Evolutionary conservation across 2,113 vertebrate species (phyloP).

Genomic region (Pseudonaja textilis): DNA sequence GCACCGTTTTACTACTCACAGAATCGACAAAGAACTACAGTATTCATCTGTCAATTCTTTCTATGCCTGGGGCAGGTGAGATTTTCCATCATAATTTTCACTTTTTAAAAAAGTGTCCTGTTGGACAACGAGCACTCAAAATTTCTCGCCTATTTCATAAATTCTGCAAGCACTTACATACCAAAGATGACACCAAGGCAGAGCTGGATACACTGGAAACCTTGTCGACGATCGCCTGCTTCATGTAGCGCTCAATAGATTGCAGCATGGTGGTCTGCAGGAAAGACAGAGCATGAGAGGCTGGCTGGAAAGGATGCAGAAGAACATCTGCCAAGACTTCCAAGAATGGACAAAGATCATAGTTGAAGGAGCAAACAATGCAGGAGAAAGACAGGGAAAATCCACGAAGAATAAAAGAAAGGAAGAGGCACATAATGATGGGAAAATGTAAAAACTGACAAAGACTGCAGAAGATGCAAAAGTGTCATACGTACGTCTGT

Average conservation of each 20-base stretch:
- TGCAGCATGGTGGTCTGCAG: slow-evolving; percentile 79
- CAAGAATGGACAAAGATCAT: not conserved
- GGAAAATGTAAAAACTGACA: not conserved
- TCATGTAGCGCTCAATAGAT: slow-evolving; percentile 83
- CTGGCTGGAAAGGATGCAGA: accelerated
- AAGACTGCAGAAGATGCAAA: not conserved
- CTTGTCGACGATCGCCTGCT: slow-evolving; percentile 82
- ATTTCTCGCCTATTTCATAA: not conserved
- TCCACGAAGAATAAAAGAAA: not conserved
- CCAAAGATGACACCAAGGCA: slow-evolving; percentile 79
- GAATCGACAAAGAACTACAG: not conserved
- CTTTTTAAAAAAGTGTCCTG: not conserved
- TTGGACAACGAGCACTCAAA: not conserved
- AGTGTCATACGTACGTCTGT: slow-evolving; percentile 74
- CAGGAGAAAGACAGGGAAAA: not conserved
- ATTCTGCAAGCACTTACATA: slow-evolving; percentile 45
- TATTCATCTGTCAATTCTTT: not conserved
- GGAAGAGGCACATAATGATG: not conserved
- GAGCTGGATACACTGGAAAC: slow-evolving; percentile 83
- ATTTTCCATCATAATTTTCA: not conserved
- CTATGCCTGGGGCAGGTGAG: not conserved
- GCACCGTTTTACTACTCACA: not conserved
- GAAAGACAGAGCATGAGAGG: slow-evolving; percentile 30
- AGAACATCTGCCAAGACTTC: not conserved
- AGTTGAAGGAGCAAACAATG: not conserved